These are phyloP conservation scores for Eledone cirrhosa DNA, from an alignment of 2,888 invertebrate species.

Conservation along the genomic window DNA sequence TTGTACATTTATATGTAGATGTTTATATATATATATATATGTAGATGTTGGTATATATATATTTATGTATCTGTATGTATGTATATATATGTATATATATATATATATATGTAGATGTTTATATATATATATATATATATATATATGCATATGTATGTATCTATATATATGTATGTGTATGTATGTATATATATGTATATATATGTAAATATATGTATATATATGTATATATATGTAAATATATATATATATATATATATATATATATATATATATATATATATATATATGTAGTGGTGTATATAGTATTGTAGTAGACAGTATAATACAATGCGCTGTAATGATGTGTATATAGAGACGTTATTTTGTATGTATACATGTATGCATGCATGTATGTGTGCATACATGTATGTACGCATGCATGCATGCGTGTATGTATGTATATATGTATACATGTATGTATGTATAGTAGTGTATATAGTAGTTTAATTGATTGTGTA, in stretches of 20 bases:
- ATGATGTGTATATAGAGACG: not conserved
- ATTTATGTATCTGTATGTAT: not conserved
- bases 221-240: not conserved
- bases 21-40: not conserved
- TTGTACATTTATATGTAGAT: not conserved
- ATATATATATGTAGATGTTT: not conserved
- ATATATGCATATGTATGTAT: not conserved
- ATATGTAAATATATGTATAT: not conserved
- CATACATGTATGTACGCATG: not conserved
- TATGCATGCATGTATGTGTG: not conserved
- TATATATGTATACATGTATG: not conserved
- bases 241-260: not conserved
- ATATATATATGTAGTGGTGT: not conserved
- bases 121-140: not conserved
- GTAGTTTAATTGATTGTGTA: too few relatives aligned
- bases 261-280: slow-evolving; percentile 2
- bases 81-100: not conserved
- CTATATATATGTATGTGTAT: not conserved
- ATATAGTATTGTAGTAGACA: not conserved
- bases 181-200: not conserved
- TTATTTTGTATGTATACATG: not conserved
- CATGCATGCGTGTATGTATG: not conserved
- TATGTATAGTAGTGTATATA: too few relatives aligned
- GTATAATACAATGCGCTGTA: not conserved
- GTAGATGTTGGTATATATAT: not conserved